phyloP scores from a whole-genome alignment of 1,140 invertebrate genomes.

The Pseudomyrmex gracilis region DNA sequence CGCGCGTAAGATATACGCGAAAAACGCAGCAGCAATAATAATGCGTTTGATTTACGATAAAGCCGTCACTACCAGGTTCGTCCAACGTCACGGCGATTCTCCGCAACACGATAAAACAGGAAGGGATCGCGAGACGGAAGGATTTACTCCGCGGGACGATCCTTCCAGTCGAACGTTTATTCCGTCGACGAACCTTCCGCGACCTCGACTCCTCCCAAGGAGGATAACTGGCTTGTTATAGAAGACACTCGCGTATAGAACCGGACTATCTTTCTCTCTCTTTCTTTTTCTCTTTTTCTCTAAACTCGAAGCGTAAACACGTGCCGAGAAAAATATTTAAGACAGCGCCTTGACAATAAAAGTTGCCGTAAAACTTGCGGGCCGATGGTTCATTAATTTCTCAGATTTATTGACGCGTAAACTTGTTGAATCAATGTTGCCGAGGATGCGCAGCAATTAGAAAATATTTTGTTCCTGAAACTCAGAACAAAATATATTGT shows the following conservation, averaged over 20 bases:
- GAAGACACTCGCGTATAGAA: constrained; percentile 30
- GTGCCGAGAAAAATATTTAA: constrained; percentile 33
- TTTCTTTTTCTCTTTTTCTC: too few species aligned
- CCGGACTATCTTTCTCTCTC: not conserved
- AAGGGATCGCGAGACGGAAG: constrained; percentile 48
- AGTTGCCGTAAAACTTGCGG: constrained; percentile 70
- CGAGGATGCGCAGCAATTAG: constrained; percentile 9
- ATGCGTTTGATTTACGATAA: constrained; percentile 78
- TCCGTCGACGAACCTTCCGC: constrained; percentile 58
- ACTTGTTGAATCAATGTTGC: constrained; percentile 67
- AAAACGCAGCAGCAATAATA: constrained; percentile 68
- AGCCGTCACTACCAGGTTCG: constrained; percentile 55
- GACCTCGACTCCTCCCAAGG: constrained; percentile 52
- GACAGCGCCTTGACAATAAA: constrained; percentile 69
- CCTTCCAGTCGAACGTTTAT: constrained; percentile 67
- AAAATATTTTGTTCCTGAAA: constrained; percentile 5
- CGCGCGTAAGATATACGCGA: constrained; percentile 26
- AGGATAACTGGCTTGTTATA: constrained; percentile 48
- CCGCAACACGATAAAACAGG: constrained; percentile 66
- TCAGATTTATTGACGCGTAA: constrained; percentile 70
- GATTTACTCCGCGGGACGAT: constrained; percentile 62
- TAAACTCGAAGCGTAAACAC: not conserved
- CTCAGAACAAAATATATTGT: not conserved
- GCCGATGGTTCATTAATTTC: constrained; percentile 68
- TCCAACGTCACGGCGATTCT: constrained; percentile 33